These are phyloP conservation scores for Rousettus leschenaultii DNA, from an alignment of 2,113 vertebrate species.

Conservation along the genomic window DNA sequence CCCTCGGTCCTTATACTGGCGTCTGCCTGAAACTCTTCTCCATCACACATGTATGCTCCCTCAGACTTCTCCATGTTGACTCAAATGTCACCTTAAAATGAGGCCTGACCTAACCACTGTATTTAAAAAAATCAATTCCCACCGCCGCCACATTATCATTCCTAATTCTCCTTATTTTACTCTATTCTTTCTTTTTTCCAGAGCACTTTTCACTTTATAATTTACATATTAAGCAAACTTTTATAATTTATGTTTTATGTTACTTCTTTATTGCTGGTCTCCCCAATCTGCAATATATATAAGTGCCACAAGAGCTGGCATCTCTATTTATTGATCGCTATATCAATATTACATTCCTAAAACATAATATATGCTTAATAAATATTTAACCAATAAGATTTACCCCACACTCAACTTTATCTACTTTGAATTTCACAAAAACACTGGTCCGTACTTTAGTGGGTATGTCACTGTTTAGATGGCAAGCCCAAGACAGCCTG, in stretches of 20 bases:
- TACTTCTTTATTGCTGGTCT: not conserved
- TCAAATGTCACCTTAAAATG: not conserved
- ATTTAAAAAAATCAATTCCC: not conserved
- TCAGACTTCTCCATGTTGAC: not conserved
- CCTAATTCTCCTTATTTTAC: not conserved
- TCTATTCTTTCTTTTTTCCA: not conserved
- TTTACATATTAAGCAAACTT: not conserved
- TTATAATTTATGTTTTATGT: not conserved
- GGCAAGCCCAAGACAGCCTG: not conserved
- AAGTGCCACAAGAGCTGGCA: not conserved
- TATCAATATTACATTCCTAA: not conserved
- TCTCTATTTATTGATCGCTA: not conserved
- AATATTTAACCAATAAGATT: not conserved
- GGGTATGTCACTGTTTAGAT: not conserved
- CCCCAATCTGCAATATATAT: not conserved
- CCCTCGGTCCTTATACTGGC: not conserved
- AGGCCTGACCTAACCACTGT: not conserved
- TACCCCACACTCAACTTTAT: not conserved
- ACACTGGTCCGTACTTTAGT: not conserved
- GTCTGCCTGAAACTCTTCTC: not conserved
- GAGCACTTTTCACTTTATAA: not conserved
- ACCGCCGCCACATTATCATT: not conserved
- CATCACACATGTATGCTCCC: not conserved
- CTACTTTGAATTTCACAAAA: not conserved
- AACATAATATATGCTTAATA: not conserved